Conservation (phyloP, 2,888 invertebrate species). For the Andrena bucephala region DNA sequence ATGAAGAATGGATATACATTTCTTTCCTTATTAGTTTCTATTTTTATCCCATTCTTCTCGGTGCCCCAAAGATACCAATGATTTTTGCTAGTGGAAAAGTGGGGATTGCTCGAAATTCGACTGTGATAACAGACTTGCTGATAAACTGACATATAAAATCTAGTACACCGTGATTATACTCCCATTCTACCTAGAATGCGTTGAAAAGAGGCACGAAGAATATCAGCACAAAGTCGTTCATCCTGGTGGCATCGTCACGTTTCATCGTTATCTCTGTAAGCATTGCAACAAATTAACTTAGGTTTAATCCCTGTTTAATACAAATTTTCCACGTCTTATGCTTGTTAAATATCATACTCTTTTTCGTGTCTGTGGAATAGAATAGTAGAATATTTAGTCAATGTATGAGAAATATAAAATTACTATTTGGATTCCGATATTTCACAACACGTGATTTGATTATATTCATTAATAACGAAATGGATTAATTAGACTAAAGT, state of each 20-base stretch:
- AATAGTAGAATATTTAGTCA: not conserved
- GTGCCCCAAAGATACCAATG: slow-evolving; percentile 10
- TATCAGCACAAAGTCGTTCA: slow-evolving; percentile 36
- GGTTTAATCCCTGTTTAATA: not conserved
- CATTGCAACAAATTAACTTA: slow-evolving; percentile 28
- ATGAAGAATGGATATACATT: no score
- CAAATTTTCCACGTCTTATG: not conserved
- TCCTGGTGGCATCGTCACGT: slow-evolving; percentile 64
- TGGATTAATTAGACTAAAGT: no score
- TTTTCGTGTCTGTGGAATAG: not conserved
- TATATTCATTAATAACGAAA: no score
- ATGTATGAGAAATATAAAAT: not conserved
- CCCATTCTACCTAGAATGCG: slow-evolving; percentile 64
- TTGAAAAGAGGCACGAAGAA: slow-evolving; percentile 58
- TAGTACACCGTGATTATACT: slow-evolving; percentile 63
- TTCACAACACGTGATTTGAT: not conserved
- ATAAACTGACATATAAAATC: slow-evolving; percentile 79
- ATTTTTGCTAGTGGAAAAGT: slow-evolving; percentile 31
- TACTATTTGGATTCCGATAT: not conserved
- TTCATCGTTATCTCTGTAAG: slow-evolving; percentile 76
- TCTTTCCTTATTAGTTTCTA: not conserved
- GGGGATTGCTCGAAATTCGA: slow-evolving; percentile 59
- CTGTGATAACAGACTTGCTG: slow-evolving; percentile 73
- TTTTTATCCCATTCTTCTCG: slow-evolving; percentile 1
- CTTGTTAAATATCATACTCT: not conserved